A percentile compares a stretch with the other conserved stretches of the same genome.
phyloP scores from a whole-genome alignment of 2,113 vertebrate species.

The Arvicanthis niloticus region DNA sequence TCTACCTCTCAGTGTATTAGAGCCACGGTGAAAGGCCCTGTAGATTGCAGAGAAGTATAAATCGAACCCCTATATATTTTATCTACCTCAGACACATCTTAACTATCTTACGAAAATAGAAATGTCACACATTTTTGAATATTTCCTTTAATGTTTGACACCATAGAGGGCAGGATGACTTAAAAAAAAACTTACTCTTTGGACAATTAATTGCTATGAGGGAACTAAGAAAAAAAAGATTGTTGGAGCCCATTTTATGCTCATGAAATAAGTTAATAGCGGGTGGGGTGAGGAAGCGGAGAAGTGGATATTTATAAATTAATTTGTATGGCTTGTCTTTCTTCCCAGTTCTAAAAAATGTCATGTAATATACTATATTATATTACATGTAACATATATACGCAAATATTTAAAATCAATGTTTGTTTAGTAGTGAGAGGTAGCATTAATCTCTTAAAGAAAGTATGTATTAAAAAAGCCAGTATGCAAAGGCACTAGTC shows the following conservation, averaged over 20 bases:
- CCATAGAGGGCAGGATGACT: too few species aligned
- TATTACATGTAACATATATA: background rate
- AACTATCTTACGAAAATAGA: background rate
- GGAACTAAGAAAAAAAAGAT: background rate
- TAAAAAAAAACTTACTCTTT: background rate
- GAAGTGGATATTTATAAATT: background rate
- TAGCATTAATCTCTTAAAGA: constrained; percentile 6
- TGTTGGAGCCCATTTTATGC: background rate
- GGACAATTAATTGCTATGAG: background rate
- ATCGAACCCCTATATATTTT: too few species aligned
- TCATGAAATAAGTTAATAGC: background rate
- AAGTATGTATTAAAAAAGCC: background rate
- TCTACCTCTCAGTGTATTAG: background rate
- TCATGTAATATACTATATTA: too few species aligned
- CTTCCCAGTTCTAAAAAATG: background rate
- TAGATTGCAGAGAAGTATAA: background rate
- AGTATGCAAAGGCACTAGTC: too few species aligned
- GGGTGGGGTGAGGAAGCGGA: background rate
- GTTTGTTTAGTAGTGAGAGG: background rate
- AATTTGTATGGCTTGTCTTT: background rate
- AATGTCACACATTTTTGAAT: background rate
- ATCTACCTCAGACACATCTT: background rate
- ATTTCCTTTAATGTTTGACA: background rate
- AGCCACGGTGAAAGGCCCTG: background rate
- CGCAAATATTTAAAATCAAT: background rate